Percentiles rank a stretch among this genome's conserved stretches.
phyloP scores from a whole-genome alignment of 1,140 invertebrate species.

The Conus betulinus region DNA sequence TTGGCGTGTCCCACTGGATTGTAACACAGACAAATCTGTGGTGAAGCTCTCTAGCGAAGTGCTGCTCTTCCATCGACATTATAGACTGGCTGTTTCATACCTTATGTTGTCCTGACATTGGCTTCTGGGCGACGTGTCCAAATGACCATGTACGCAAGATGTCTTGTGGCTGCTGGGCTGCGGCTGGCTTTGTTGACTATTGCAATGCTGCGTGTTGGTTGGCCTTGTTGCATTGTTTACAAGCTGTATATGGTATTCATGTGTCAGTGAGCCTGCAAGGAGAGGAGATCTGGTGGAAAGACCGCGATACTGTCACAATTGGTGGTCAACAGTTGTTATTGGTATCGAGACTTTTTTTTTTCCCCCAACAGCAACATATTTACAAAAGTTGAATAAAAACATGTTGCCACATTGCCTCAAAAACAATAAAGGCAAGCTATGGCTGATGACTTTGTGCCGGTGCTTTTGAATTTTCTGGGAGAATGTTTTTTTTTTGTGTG shows the following conservation, averaged over 20 bases:
- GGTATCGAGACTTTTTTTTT: conserved; percentile 14
- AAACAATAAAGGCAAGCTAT: conserved; percentile 40
- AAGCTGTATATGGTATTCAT: neutral
- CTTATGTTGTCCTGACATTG: too few species aligned
- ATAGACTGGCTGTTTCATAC: too few species aligned
- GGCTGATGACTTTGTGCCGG: neutral
- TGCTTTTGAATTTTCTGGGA: neutral
- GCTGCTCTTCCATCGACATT: neutral
- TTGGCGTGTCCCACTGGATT: too few species aligned
- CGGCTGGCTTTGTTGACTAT: neutral
- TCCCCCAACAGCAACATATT: conserved; percentile 24
- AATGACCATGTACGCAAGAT: neutral
- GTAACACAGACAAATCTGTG: too few species aligned
- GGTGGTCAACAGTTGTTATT: neutral
- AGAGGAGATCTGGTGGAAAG: conserved; percentile 37
- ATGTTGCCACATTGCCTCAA: conserved; percentile 28
- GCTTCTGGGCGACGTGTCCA: too few species aligned
- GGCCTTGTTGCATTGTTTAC: too few species aligned
- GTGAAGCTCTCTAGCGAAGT: too few species aligned
- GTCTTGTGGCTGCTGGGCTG: neutral
- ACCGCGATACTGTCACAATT: conserved; percentile 32
- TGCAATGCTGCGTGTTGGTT: neutral
- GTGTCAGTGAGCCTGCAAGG: neutral
- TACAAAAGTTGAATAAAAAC: conserved; percentile 26
- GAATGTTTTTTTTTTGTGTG: neutral